A percentile compares a stretch with the other conserved stretches of the same genome.
These are phyloP conservation scores for Musca vetustissima DNA, from an alignment of 1,140 invertebrate genomes.

Conservation along the genomic window DNA sequence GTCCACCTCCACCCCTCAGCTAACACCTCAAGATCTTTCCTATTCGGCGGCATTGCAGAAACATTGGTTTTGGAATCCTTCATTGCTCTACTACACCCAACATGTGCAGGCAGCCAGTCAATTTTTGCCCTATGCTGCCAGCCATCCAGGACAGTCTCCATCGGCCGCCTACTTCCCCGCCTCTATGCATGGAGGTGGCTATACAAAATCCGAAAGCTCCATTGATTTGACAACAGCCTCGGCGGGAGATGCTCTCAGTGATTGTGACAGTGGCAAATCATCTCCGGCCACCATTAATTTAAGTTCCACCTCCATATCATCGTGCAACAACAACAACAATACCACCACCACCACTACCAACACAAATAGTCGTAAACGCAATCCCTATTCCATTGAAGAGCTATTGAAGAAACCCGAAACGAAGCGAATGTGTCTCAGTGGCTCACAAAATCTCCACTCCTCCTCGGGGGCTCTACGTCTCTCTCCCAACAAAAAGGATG, in stretches of 20 bases:
- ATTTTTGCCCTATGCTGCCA: constrained; percentile 39
- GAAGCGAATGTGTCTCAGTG: constrained; percentile 53
- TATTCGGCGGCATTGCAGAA: constrained; percentile 47
- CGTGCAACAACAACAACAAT: not conserved
- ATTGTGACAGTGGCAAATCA: constrained; percentile 52
- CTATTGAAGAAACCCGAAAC: constrained; percentile 77
- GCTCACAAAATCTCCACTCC: constrained; percentile 17
- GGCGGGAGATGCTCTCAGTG: constrained; percentile 26
- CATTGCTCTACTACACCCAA: constrained; percentile 50
- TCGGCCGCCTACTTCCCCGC: constrained; percentile 24
- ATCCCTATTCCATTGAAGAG: constrained; percentile 85
- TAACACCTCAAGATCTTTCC: constrained; percentile 42
- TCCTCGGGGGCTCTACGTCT: constrained; percentile 12
- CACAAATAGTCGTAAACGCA: constrained; percentile 65
- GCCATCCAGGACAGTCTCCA: constrained; percentile 9
- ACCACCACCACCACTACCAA: constrained; percentile 33
- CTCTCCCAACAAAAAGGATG: constrained; percentile 29
- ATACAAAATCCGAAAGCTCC: constrained; percentile 51
- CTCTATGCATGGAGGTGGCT: not conserved
- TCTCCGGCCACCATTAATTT: constrained; percentile 40
- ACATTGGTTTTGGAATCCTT: constrained; percentile 55
- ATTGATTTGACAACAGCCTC: constrained; percentile 43
- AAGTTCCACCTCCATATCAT: constrained; percentile 25
- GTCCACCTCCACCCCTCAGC: constrained; percentile 30
- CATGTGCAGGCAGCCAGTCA: constrained; percentile 43